Conservation (phyloP, 2,797 vertebrate genomes). For the Ptychobarbus kaznakovi region DNA sequence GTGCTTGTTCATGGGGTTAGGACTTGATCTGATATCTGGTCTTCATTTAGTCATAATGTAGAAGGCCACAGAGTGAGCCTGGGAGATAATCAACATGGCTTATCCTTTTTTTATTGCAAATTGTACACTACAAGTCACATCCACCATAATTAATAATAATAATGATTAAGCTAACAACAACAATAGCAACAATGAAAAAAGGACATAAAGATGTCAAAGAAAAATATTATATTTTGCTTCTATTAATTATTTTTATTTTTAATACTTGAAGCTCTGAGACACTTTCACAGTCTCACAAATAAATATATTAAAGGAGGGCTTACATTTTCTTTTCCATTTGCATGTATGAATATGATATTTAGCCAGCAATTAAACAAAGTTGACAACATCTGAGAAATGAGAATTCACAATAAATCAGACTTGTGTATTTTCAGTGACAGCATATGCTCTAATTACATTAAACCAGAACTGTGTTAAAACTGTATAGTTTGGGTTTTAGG, state of each 20-base stretch:
- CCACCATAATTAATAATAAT: not conserved
- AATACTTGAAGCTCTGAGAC: not conserved
- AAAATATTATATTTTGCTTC: no score
- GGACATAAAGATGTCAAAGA: no score
- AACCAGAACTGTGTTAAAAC: not conserved
- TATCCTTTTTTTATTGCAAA: not conserved
- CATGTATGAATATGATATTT: not conserved
- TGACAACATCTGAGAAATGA: not conserved
- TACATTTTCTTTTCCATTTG: not conserved
- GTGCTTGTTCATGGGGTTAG: slow-evolving; percentile 54
- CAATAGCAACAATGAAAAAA: not conserved
- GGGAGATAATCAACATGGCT: slow-evolving; percentile 21
- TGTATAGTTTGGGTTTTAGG: not conserved
- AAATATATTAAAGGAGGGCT: not conserved
- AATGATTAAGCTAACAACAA: not conserved
- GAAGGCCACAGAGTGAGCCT: slow-evolving; percentile 26
- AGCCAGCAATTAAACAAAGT: not conserved
- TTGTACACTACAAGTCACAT: not conserved
- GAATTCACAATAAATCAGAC: not conserved
- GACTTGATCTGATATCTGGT: slow-evolving; percentile 46
- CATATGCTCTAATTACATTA: not conserved
- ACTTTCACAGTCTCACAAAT: not conserved
- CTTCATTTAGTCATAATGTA: slow-evolving; percentile 35
- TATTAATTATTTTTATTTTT: no score
- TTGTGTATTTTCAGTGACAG: slow-evolving; percentile 22